Percentiles rank a stretch among this genome's conserved stretches.
Conservation (phyloP, 1,140 invertebrate species). For the Ips typographus region DNA sequence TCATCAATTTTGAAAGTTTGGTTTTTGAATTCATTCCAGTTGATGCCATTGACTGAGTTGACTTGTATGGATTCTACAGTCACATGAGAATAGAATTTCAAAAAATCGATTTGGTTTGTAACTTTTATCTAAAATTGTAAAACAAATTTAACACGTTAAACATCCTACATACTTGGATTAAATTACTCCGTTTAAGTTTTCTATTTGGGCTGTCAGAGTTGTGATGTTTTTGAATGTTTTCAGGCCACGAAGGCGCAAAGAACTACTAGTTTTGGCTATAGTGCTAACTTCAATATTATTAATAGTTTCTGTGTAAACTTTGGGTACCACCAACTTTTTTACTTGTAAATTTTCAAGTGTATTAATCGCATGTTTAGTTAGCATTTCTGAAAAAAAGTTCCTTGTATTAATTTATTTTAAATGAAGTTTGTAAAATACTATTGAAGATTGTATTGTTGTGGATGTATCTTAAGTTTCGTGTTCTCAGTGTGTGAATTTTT, state of each 20-base stretch:
- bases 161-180: no score
- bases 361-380: no score
- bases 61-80: conserved; percentile 42
- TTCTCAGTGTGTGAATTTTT: conserved; percentile 23
- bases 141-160: no score
- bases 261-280: conserved; percentile 23
- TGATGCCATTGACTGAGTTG: conserved; percentile 40
- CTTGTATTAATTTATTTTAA: no score
- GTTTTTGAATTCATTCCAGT: conserved; percentile 42
- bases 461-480: no score
- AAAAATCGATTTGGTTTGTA: no score
- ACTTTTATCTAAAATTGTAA: no score
- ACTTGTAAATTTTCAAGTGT: conserved; percentile 21
- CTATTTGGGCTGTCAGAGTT: not conserved
- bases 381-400: no score
- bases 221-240: conserved; percentile 34
- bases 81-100: conserved; percentile 27
- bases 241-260: conserved; percentile 22
- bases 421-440: no score
- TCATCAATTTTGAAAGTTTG: conserved; percentile 41
- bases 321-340: conserved; percentile 27
- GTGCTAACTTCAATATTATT: conserved; percentile 34
- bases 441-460: no score
- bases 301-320: conserved; percentile 26
- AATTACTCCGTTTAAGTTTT: no score